Base-by-base conservation (phyloP, 2,113 vertebrate genomes). In the Aldabrachelys gigantea region DNA sequence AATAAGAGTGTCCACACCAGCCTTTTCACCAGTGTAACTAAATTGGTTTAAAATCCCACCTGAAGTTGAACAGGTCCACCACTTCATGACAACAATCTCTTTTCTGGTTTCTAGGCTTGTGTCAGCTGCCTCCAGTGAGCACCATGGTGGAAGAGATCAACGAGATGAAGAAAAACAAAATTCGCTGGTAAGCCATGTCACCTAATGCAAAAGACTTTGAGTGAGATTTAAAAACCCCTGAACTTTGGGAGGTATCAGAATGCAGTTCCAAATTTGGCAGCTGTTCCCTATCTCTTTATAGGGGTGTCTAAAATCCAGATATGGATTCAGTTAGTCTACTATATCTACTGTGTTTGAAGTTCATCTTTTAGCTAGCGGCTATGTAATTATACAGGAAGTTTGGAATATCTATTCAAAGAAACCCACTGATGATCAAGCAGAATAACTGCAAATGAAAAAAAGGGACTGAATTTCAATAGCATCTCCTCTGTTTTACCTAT, bases 101-200 rank as follows among this genome's bases (percentile, higher is more conserved):
- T n/a, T 22, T 90, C 54, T 93, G 8, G 94, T 82, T 96, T 82
- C 69, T n/a, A 98, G 98, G 98, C 54, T 56, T 96, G 2, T 95
- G 85, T 72, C 88, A 27, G 11, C 75, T 98, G 92, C 98, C 98
- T 38, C 90, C 97, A 41, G 75, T 52, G 44, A 88, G 92, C 75
- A 69, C 90, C 72, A 98, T 98, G 98, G 92, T 94, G 62, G 75
- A 95, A 13, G 98, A 98, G 89, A 95, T 98, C 41, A 96, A 95
- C 1, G 72, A 93, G 80, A 94, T 72, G 27, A 98, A 97, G 87
- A 85, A 97, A 95, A 97, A 92, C 54, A 92, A 91, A 80, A 35
- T 89, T 47, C 29, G 4, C 54, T 59, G 97, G 97, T 98, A 95
- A 96, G 95, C 57, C 27, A 2, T 22, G 62, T 57, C 35, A 21